phyloP scores from a whole-genome alignment of 2,113 vertebrate genomes.

The Eurypyga helias region DNA sequence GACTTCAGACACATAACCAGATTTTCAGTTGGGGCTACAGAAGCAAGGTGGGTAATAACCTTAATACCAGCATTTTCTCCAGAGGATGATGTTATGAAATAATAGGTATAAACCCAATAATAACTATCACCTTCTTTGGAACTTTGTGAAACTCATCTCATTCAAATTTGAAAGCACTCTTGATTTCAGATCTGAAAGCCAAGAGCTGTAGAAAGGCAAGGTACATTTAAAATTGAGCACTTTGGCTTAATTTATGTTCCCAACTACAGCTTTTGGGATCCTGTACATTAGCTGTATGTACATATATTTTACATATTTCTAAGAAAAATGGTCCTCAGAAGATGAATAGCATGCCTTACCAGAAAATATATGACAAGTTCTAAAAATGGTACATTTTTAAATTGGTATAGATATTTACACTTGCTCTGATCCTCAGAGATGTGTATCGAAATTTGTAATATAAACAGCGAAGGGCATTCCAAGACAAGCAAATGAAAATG shows the following conservation, averaged over 20 bases:
- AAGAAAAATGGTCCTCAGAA: constrained; percentile 46
- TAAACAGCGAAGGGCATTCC: constrained; percentile 61
- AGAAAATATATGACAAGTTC: constrained; percentile 52
- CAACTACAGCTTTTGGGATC: constrained; percentile 45
- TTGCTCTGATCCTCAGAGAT: constrained; percentile 63
- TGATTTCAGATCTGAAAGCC: not conserved
- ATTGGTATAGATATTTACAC: constrained; percentile 60
- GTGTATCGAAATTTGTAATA: constrained; percentile 52
- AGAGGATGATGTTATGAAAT: not conserved
- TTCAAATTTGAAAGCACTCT: not conserved
- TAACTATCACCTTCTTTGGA: not conserved
- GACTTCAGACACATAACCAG: not conserved
- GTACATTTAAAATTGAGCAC: constrained; percentile 1
- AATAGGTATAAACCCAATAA: not conserved
- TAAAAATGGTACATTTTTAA: constrained; percentile 56
- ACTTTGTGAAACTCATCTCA: not conserved
- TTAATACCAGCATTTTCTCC: not conserved
- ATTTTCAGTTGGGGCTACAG: not conserved
- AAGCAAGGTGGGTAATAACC: not conserved
- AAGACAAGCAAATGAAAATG: constrained; percentile 72
- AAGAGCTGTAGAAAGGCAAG: not conserved
- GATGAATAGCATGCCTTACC: constrained; percentile 38
- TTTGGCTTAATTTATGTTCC: constrained; percentile 26
- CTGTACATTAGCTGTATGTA: constrained; percentile 16
- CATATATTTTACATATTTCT: constrained; percentile 43